Percentiles rank a stretch among this genome's conserved stretches.
phyloP scores from a whole-genome alignment of 2,797 vertebrate genomes.

The Adrianichthys oophorus region DNA sequence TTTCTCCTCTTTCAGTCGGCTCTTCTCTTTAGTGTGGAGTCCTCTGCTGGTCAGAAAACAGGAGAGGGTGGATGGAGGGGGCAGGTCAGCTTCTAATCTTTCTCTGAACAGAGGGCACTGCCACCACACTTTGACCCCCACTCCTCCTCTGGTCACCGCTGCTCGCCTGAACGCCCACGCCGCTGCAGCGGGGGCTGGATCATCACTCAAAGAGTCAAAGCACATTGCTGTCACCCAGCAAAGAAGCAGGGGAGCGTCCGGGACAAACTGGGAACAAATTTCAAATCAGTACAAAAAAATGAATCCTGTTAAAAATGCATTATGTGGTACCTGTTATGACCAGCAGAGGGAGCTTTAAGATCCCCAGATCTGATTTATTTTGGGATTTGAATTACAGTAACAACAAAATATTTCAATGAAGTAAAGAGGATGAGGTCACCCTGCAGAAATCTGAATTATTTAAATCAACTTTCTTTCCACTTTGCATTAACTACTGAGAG shows the following conservation, averaged over 20 bases:
- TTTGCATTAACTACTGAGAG: too few species aligned
- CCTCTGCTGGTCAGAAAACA: slow-evolving; percentile 12
- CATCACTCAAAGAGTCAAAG: slow-evolving; percentile 16
- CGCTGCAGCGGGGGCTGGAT: not conserved
- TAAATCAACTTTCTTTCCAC: too few species aligned
- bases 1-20: slow-evolving; percentile 17
- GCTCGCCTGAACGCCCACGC: slow-evolving; percentile 17
- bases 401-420: not conserved
- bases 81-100: slow-evolving; percentile 54
- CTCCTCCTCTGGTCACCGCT: slow-evolving; percentile 30
- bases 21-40: slow-evolving; percentile 8
- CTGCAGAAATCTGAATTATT: too few species aligned
- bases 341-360: slow-evolving; percentile 22
- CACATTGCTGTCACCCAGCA: slow-evolving; percentile 41
- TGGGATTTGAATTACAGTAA: not conserved
- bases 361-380: slow-evolving; percentile 4
- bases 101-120: slow-evolving; percentile 42
- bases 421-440: too few species aligned
- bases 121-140: slow-evolving; percentile 38
- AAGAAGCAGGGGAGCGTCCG: slow-evolving; percentile 10
- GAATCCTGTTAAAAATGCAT: not conserved
- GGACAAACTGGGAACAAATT: not conserved
- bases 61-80: slow-evolving; percentile 11
- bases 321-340: slow-evolving; percentile 2
- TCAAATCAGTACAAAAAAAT: not conserved